These are phyloP conservation scores for Linnaemya vulpina DNA, from an alignment of 2,888 invertebrate genomes.

Conservation along the genomic window DNA sequence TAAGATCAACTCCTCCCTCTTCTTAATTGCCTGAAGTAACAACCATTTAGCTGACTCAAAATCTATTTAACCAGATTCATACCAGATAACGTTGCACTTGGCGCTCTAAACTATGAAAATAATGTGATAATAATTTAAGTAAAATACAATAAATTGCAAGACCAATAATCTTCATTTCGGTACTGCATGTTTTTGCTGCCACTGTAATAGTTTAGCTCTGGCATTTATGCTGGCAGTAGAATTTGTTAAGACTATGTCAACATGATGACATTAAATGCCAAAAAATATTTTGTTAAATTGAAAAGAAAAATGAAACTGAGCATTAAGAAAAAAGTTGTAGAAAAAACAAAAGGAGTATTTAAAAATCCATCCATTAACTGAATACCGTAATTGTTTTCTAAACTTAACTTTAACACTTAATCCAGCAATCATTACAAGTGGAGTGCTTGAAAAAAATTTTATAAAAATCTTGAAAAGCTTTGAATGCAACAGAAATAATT, in stretches of 20 bases:
- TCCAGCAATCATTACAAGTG: slow-evolving; percentile 9
- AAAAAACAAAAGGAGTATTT: neutral
- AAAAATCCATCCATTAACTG: slow-evolving; percentile 8
- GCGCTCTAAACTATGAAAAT: too few species aligned
- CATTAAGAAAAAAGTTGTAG: neutral
- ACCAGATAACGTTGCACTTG: too few species aligned
- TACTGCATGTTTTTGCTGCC: neutral
- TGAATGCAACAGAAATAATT: neutral
- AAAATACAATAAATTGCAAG: too few species aligned
- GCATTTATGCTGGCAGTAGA: neutral
- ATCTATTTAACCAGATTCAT: too few species aligned
- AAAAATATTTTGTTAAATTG: slow-evolving; percentile 15
- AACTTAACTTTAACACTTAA: slow-evolving; percentile 13
- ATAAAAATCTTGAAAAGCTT: neutral
- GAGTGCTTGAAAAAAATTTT: neutral
- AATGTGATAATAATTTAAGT: too few species aligned
- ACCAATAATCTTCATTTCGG: neutral
- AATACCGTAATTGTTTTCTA: neutral
- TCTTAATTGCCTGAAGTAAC: too few species aligned
- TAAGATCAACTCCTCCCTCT: too few species aligned
- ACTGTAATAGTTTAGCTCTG: neutral
- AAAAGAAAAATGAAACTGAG: neutral
- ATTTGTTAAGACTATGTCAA: slow-evolving; percentile 23
- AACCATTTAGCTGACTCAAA: too few species aligned
- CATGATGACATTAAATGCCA: slow-evolving; percentile 21